These are phyloP conservation scores for Drosophila stalkeri DNA, from an alignment of 2,888 invertebrate species.

Conservation along the genomic window DNA sequence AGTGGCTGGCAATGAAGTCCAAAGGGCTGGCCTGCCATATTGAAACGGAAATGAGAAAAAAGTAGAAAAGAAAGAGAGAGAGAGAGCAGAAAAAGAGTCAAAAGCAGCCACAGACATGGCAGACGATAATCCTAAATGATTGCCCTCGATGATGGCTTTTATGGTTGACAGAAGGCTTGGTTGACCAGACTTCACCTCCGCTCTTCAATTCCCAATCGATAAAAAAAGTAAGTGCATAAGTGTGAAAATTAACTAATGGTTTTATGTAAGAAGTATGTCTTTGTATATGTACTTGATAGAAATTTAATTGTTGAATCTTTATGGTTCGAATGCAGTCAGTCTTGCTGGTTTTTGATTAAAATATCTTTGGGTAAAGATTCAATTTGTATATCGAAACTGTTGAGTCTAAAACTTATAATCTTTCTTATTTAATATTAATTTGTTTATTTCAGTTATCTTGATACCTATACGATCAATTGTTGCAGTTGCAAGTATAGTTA, in stretches of 20 bases:
- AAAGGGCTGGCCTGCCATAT: conserved; percentile 41
- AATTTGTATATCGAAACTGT: background rate
- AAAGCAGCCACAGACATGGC: conserved; percentile 7
- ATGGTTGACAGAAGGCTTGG: conserved; percentile 37
- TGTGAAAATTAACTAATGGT: conserved; percentile 19
- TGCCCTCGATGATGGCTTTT: conserved; percentile 40
- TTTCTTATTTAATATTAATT: background rate
- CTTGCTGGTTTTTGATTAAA: background rate
- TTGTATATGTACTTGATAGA: background rate
- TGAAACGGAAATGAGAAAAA: conserved; percentile 65
- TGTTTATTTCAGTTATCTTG: background rate
- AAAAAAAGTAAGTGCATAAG: conserved; percentile 32
- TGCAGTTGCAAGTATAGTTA: background rate
- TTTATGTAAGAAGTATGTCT: background rate
- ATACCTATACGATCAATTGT: background rate
- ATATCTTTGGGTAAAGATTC: background rate
- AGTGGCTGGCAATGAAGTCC: conserved; percentile 41
- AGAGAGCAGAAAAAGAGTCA: conserved; percentile 10
- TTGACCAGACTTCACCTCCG: conserved; percentile 45
- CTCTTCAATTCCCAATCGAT: conserved; percentile 31
- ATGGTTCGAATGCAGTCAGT: background rate
- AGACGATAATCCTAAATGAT: conserved; percentile 49
- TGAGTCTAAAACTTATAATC: no score
- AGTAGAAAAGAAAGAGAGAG: background rate
- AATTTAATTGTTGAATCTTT: background rate